Conservation (phyloP, 2,113 vertebrate species). For the Labeo rohita region DNA sequence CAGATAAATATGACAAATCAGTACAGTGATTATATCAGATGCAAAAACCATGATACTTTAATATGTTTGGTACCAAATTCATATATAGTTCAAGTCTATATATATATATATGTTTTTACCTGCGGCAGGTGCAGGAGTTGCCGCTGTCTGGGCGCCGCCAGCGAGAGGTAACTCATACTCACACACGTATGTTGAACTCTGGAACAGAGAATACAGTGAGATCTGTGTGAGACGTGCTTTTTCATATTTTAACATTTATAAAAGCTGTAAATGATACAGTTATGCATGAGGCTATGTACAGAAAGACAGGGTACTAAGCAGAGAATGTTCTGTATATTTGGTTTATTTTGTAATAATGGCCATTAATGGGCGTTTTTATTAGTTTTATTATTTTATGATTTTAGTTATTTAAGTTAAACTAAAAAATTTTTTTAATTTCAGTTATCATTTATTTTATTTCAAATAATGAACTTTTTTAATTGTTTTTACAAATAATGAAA, state of each 20-base stretch:
- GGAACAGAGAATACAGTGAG: conserved; percentile 50
- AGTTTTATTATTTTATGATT: too few species aligned
- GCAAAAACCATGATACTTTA: background rate
- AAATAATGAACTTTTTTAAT: too few species aligned
- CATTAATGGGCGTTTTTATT: too few species aligned
- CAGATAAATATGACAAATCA: too few species aligned
- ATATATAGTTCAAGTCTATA: too few species aligned
- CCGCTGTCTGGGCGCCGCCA: conserved; percentile 35
- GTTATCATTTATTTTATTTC: too few species aligned
- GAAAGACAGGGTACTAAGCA: background rate
- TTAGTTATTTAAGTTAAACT: too few species aligned
- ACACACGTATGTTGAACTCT: conserved; percentile 71
- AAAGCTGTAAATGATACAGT: background rate
- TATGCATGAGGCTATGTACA: background rate
- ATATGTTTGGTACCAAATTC: too few species aligned
- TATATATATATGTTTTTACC: conserved; percentile 57
- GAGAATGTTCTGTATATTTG: background rate
- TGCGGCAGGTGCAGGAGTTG: conserved; percentile 47
- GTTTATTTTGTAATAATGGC: background rate
- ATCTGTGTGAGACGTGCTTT: conserved; percentile 30
- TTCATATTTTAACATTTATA: background rate
- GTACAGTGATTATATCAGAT: background rate
- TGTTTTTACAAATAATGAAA: too few species aligned
- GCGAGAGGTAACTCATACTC: conserved; percentile 74
- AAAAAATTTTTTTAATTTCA: too few species aligned